Percentiles rank a stretch among this genome's conserved stretches.
These are phyloP conservation scores for Paramacrobiotus metropolitanus DNA, from an alignment of 1,140 invertebrate genomes.

Conservation along the genomic window DNA sequence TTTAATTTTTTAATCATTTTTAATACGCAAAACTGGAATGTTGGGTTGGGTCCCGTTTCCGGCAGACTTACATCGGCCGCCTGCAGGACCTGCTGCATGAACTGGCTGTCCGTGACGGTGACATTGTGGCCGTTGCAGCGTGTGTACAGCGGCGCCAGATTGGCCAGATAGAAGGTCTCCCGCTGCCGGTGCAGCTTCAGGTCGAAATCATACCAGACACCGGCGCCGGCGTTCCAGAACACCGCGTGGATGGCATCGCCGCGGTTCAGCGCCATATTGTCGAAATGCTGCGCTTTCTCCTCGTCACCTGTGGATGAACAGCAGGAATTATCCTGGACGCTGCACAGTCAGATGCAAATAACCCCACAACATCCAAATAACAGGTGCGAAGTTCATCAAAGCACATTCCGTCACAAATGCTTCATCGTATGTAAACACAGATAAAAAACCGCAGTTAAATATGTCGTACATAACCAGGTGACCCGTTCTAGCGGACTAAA, in stretches of 20 bases:
- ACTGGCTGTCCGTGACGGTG: not conserved
- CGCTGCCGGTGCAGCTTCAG: not conserved
- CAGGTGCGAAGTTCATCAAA: too few species aligned
- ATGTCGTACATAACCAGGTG: too few species aligned
- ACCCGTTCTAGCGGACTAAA: too few species aligned
- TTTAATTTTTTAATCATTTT: too few species aligned
- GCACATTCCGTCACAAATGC: too few species aligned
- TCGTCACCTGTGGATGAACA: not conserved
- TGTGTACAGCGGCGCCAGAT: not conserved
- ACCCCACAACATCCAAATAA: too few species aligned
- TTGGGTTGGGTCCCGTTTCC: too few species aligned
- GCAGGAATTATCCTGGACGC: too few species aligned
- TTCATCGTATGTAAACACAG: too few species aligned
- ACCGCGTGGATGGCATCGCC: not conserved
- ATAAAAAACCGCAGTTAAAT: too few species aligned
- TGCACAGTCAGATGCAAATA: too few species aligned
- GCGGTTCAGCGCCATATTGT: not conserved
- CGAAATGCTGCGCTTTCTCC: not conserved
- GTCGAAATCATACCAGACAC: not conserved
- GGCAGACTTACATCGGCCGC: not conserved
- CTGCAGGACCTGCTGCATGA: not conserved
- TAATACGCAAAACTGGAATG: too few species aligned
- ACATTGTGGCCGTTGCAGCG: not conserved
- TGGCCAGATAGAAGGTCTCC: not conserved
- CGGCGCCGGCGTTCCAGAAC: not conserved